These are phyloP conservation scores for Anastatus disparis DNA, from an alignment of 1,140 invertebrate species.

Conservation along the genomic window DNA sequence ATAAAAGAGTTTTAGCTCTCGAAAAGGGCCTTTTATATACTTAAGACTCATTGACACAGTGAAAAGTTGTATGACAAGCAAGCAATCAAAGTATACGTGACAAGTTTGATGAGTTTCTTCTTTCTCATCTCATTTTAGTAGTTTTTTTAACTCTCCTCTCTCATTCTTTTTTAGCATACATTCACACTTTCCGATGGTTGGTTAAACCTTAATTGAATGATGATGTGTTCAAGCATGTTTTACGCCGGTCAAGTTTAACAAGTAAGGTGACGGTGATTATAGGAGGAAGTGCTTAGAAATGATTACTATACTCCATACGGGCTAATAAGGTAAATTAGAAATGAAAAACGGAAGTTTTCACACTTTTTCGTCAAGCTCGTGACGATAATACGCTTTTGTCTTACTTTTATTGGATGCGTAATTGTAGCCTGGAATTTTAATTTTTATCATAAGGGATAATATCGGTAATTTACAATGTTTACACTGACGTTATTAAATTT, in stretches of 20 bases:
- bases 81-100: neutral
- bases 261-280: neutral
- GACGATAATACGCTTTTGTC: too few relatives aligned
- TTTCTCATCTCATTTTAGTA: neutral
- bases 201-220: constrained; percentile 6
- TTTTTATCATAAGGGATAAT: too few relatives aligned
- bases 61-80: too few relatives aligned
- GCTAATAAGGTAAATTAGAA: neutral
- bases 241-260: neutral
- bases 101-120: neutral
- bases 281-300: neutral
- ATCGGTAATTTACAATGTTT: too few relatives aligned
- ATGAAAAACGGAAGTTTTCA: neutral
- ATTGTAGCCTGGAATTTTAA: too few relatives aligned
- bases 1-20: too few relatives aligned
- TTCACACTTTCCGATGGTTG: too few relatives aligned
- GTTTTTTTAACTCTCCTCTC: too few relatives aligned
- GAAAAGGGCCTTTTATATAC: neutral
- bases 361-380: too few relatives aligned
- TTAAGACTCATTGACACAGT: neutral
- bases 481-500: neutral
- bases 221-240: neutral
- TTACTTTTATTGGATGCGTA: too few relatives aligned
- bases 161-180: too few relatives aligned
- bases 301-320: neutral